A percentile compares a stretch with the other conserved stretches of the same genome.
These are phyloP conservation scores for Rousettus madagascariensis DNA, from an alignment of 2,797 vertebrate species.

Conservation along the genomic window DNA sequence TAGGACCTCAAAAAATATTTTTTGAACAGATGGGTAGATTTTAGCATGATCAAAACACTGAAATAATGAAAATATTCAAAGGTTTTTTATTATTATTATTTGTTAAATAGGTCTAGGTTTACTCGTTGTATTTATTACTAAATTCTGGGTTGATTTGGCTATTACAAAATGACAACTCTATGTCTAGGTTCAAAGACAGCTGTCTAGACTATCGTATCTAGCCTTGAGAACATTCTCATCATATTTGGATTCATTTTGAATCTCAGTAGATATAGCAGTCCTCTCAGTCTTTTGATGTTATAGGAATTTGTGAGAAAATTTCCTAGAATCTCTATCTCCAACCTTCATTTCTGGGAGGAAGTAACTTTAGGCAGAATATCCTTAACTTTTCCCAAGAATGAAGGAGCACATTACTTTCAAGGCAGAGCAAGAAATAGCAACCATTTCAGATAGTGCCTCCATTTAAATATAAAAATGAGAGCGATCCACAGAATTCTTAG, in stretches of 20 bases:
- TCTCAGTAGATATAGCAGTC: neutral
- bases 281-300: neutral
- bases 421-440: neutral
- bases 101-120: neutral
- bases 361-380: neutral
- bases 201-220: neutral
- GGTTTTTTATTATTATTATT: neutral
- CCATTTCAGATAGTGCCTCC: neutral
- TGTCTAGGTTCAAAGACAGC: neutral
- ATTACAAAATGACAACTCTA: neutral
- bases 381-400: neutral
- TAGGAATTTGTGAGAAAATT: neutral
- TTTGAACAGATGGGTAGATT: neutral
- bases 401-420: neutral
- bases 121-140: neutral
- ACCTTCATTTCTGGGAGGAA: constrained; percentile 4
- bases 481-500: neutral
- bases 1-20: neutral
- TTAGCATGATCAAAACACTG: neutral
- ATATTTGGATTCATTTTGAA: neutral
- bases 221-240: neutral
- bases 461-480: constrained; percentile 7
- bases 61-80: neutral
- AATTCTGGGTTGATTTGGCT: neutral
- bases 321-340: neutral